phyloP scores from a whole-genome alignment of 2,797 vertebrate species.

The Peromyscus aztecus region DNA sequence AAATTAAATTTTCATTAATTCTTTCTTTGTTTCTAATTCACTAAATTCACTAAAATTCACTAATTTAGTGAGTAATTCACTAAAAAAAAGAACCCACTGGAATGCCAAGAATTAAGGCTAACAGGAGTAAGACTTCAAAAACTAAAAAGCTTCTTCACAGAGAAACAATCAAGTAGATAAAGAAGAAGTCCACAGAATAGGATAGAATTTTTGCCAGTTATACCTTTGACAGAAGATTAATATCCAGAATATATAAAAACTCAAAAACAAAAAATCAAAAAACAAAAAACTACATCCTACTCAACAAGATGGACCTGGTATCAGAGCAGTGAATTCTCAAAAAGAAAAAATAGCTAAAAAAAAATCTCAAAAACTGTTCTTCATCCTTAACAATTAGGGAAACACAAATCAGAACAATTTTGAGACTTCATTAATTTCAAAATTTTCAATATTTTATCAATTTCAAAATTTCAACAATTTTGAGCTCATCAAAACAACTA shows the following conservation, averaged over 20 bases:
- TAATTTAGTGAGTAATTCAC: background rate
- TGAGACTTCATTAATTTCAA: background rate
- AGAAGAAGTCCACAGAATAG: background rate
- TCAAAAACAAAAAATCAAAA: background rate
- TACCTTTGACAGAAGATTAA: background rate
- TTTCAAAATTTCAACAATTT: background rate
- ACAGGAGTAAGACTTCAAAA: background rate
- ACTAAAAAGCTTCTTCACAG: background rate
- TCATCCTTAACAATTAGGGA: background rate
- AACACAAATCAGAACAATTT: background rate
- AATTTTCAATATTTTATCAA: background rate
- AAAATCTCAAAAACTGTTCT: background rate
- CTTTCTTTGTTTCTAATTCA: constrained; percentile 8
- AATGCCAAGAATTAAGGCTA: background rate
- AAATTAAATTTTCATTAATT: constrained; percentile 22
- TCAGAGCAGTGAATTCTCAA: background rate
- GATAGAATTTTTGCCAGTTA: background rate
- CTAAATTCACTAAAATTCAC: too few species aligned
- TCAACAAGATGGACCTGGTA: background rate
- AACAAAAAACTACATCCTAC: too few species aligned
- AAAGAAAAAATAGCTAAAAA: background rate
- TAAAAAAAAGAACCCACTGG: too few species aligned
- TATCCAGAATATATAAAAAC: background rate
- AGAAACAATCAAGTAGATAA: background rate
- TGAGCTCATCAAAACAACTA: background rate